phyloP scores from a whole-genome alignment of 1,140 invertebrate genomes.

The Polyergus mexicanus region DNA sequence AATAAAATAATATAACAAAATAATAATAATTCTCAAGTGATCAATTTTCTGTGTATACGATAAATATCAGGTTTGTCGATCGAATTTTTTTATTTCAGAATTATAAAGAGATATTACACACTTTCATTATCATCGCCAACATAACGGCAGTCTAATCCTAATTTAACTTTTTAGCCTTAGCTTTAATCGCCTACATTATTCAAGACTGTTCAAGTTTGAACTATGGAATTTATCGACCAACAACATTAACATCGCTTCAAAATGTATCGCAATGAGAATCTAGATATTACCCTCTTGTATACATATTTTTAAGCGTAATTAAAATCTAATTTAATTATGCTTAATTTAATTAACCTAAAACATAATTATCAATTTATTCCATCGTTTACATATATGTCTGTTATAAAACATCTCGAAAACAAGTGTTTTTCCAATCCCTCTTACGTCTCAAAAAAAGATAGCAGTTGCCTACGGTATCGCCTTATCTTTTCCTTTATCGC shows the following conservation, averaged over 20 bases:
- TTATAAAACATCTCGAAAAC: slow-evolving; percentile 30
- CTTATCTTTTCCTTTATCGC: slow-evolving; percentile 65
- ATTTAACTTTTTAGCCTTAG: neutral
- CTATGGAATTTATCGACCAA: slow-evolving; percentile 10
- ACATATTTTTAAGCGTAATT: neutral
- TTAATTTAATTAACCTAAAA: neutral
- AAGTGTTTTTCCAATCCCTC: neutral
- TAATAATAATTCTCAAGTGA: neutral
- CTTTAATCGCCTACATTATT: neutral
- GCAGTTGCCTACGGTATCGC: slow-evolving; percentile 25
- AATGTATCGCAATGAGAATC: neutral
- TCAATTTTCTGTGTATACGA: neutral
- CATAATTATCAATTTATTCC: neutral
- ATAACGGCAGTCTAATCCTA: neutral
- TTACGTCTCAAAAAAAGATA: slow-evolving; percentile 7
- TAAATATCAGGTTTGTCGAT: neutral
- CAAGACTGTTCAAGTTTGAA: neutral
- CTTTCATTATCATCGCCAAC: neutral
- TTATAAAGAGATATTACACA: neutral
- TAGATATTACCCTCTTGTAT: neutral
- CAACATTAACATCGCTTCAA: neutral
- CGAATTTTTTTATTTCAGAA: neutral
- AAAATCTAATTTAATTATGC: neutral
- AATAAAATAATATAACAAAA: too few species aligned
- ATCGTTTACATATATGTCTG: neutral